Evolutionary conservation across 2,113 vertebrate species (phyloP), one percentile per base, ranked within the genome.

Genomic region (Nematolebias whitei): DNA sequence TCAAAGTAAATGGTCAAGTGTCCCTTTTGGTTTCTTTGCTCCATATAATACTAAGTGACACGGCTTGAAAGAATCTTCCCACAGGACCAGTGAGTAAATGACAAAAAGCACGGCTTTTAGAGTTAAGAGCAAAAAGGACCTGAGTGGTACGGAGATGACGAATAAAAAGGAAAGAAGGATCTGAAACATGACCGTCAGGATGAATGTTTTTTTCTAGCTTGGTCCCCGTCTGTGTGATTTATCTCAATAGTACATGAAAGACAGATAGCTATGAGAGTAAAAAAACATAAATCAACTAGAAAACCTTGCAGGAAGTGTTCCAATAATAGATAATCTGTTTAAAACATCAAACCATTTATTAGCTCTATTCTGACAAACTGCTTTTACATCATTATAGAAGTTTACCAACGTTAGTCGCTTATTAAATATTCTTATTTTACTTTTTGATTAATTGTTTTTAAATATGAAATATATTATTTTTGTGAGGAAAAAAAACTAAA

Each of bases 41-140:
- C 43, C 38, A 38, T 41, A 64, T 57, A 84, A 80, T 67, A 35
- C 60, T 62, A 68, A 69, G 72, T 79, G 68, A 73, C 67, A 26
- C 38, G 14, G 47, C 43, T 68, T 75, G 51, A 72, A 71, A 60
- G 54, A 70, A 40, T 76, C 63, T 74, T 44, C 61, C 71, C 65
- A 74, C 19, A 65, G 58, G 75, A 74, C 54, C 49, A 51, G 43
- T 59, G 39, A 76, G 65, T 57, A 57, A 66, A 67, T 64, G 62
- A 58, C 58, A 66, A 65, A 63, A 56, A 53, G 52, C 15, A 0
- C 38, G 52, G 58, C 54, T 62, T 52, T 63, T 22, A 63, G 44
- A 63, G 50, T 35, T 59, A 67, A 43, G 52, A 32, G 59, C 44
- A 68, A 85, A n/a, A 80, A 60, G 64, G 71, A 75, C 32, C 13